phyloP scores from a whole-genome alignment of 2,888 invertebrate genomes.

The Mimumesa dahlbomi region DNA sequence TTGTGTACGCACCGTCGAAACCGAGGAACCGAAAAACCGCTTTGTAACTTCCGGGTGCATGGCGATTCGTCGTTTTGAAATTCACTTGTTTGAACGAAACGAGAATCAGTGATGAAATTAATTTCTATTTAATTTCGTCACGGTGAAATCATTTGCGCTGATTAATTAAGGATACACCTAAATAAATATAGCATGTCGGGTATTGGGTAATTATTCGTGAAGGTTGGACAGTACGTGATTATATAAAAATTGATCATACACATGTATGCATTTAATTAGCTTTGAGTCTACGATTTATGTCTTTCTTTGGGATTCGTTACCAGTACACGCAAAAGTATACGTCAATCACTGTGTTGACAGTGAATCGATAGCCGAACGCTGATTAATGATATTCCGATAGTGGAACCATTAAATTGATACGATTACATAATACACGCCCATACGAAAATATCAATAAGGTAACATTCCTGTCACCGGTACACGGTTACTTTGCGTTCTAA shows the following conservation, averaged over 20 bases:
- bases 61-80: too few relatives aligned
- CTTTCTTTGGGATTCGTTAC: conserved; percentile 12
- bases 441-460: neutral
- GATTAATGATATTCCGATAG: conserved; percentile 6
- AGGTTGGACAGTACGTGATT: too few relatives aligned
- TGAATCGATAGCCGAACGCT: neutral
- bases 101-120: too few relatives aligned
- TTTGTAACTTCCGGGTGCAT: too few relatives aligned
- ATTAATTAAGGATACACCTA: neutral
- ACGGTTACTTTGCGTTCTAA: too few relatives aligned
- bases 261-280: too few relatives aligned
- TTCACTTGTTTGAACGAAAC: too few relatives aligned
- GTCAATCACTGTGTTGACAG: neutral
- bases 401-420: neutral
- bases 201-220: too few relatives aligned
- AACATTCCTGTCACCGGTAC: too few relatives aligned
- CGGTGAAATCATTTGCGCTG: neutral
- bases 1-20: neutral
- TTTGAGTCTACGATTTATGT: conserved; percentile 2
- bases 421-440: neutral
- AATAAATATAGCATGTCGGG: neutral
- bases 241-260: too few relatives aligned
- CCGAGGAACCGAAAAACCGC: too few relatives aligned
- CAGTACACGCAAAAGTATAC: conserved; percentile 13
- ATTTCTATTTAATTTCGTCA: neutral